phyloP scores from a whole-genome alignment of 64 coral and sea anemone species.

The Stichodactyla helianthus region DNA sequence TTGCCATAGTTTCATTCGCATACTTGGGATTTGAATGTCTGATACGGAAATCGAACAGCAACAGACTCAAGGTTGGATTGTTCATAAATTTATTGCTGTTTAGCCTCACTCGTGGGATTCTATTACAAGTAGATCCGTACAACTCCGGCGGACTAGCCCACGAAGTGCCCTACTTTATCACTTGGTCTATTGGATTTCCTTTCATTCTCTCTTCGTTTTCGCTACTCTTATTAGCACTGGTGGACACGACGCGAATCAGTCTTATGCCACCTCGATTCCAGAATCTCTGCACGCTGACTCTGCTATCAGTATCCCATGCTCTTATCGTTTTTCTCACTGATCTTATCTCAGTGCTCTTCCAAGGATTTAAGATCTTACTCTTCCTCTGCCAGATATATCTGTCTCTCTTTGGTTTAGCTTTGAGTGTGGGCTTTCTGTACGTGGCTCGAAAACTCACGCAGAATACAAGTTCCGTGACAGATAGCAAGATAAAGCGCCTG shows the following conservation, averaged over 20 bases:
- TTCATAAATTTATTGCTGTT: conserved; percentile 17
- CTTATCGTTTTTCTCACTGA: conserved; percentile 29
- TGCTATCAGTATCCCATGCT: conserved; percentile 19
- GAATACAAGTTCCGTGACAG: conserved; percentile 12
- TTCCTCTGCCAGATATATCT: conserved; percentile 56
- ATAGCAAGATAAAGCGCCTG: conserved; percentile 8
- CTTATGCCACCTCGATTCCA: conserved; percentile 54
- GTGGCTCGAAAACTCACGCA: conserved; percentile 41
- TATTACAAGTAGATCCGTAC: conserved; percentile 61
- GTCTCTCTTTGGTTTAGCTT: conserved; percentile 32
- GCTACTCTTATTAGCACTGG: conserved; percentile 42
- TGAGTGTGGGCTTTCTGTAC: conserved; percentile 34
- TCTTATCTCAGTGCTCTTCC: neutral
- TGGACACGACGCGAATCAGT: conserved; percentile 40
- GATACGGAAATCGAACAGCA: neutral
- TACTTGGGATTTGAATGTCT: neutral
- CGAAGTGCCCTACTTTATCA: neutral
- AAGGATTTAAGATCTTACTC: neutral
- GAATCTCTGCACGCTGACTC: conserved; percentile 25
- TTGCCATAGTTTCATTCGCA: conserved; percentile 2
- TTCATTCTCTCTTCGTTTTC: conserved; percentile 40
- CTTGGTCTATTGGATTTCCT: conserved; percentile 59
- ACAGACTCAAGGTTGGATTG: conserved; percentile 41
- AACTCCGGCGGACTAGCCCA: conserved; percentile 32
- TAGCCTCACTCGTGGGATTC: conserved; percentile 33